Evolutionary conservation across 2,888 invertebrate genomes (phyloP).

Genomic region (Cosmopolites sordidus): DNA sequence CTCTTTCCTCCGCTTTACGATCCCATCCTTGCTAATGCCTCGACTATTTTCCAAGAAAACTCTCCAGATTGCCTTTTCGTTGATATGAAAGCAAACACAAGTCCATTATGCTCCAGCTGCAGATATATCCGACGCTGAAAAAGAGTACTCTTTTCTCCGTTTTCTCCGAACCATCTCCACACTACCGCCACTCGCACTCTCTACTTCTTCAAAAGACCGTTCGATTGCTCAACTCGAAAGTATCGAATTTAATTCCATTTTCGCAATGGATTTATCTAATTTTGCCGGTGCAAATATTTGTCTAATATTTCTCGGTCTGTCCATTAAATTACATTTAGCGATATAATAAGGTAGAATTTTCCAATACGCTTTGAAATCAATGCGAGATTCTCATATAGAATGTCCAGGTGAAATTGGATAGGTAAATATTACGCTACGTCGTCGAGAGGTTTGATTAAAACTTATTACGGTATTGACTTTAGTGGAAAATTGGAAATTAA

Average conservation of each 20-base stretch:
- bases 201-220: too few species aligned
- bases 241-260: too few species aligned
- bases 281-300: conserved; percentile 23
- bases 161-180: background rate
- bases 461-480: too few species aligned
- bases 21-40: too few species aligned
- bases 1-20: too few species aligned
- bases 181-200: conserved; percentile 18
- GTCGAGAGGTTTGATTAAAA: too few species aligned
- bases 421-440: background rate
- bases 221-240: too few species aligned
- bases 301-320: conserved; percentile 15
- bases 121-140: conserved; percentile 20
- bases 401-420: background rate
- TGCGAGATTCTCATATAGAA: background rate
- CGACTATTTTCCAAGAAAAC: too few species aligned
- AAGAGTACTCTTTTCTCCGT: conserved; percentile 17
- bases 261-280: conserved; percentile 10
- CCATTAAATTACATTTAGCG: conserved; percentile 23
- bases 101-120: conserved; percentile 38
- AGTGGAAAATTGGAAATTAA: too few species aligned
- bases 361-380: conserved; percentile 7
- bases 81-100: conserved; percentile 43
- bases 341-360: conserved; percentile 15
- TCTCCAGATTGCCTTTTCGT: too few species aligned